Base-by-base conservation (phyloP, 2,797 vertebrate genomes). In the Sebastes paucispinis region DNA sequence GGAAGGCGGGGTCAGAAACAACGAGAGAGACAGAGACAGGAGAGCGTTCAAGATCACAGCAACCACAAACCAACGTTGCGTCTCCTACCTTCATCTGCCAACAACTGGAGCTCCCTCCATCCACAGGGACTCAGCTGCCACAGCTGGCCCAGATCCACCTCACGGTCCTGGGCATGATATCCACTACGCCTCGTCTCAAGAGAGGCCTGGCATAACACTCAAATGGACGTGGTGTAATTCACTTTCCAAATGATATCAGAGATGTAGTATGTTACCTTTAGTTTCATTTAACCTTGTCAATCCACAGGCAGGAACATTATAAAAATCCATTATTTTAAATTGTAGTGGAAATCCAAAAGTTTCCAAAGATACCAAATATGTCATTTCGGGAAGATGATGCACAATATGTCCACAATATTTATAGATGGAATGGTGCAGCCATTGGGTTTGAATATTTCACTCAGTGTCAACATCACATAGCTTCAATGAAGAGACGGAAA, bases 71-170 rank as follows among this genome's bases (percentile, higher is more conserved):
- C 58, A 67, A 8, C 1, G 50, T 75, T 57, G 64, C 39, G 25
- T 85, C 81, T 90, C 93, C 91, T 93, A 93, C 91, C 93, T 93
- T 92, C 78, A 69, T 77, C 88, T 79, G 87, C 75, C 84, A 89
- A 67, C 75, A 81, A 83, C 62, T 86, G 84, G 82, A 81, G 83
- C 81, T 83, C 43, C 80, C 73, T 86, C 81, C 82, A 76, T 76
- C 83, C 87, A 76, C 75, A 80, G 80, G 85, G 87, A 89, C 62
- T 59, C 80, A 79, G 58, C 81, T 73, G 83, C 73, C 70, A 83
- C 81, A 81, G 86, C 75, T 67, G 89, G 83, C 83, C 80, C 89
- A 85, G 66, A 79, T 87, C 87, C 89, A 85, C 81, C 75, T 87
- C 87, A 77, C 13, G 55, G 47, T 79, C 75, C 80, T 72, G 89